Percentiles rank a stretch among this genome's conserved stretches.
Evolutionary conservation across 2,797 vertebrate genomes (phyloP).

Genomic region (Pachyuromys duprasi): DNA sequence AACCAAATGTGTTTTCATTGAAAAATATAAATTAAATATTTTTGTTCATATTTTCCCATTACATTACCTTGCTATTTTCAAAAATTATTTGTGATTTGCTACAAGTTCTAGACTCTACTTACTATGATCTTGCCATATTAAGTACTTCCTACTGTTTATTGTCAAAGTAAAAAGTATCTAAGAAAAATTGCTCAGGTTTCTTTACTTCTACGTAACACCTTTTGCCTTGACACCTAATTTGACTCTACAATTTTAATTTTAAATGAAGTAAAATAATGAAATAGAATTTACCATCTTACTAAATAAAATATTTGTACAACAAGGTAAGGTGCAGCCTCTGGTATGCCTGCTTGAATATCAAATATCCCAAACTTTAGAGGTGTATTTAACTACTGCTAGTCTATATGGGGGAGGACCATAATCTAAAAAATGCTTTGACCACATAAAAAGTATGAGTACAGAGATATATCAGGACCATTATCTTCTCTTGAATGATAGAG

Average conservation of each 20-base stretch:
- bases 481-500: neutral
- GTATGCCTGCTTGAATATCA: neutral
- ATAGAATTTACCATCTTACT: conserved; percentile 7
- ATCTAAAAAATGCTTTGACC: neutral
- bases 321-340: neutral
- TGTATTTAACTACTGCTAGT: neutral
- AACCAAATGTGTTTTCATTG: neutral
- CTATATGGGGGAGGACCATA: neutral
- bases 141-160: neutral
- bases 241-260: conserved; percentile 4
- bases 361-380: neutral
- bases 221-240: neutral
- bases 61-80: neutral
- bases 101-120: neutral
- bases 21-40: conserved; percentile 42
- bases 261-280: conserved; percentile 1
- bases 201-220: neutral
- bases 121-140: neutral
- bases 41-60: neutral
- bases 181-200: neutral
- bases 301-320: conserved; percentile 8
- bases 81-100: neutral
- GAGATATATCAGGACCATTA: neutral
- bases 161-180: neutral
- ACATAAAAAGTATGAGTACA: neutral